Base-by-base conservation (phyloP, 1,140 invertebrate species). In the Cotesia glomerata region DNA sequence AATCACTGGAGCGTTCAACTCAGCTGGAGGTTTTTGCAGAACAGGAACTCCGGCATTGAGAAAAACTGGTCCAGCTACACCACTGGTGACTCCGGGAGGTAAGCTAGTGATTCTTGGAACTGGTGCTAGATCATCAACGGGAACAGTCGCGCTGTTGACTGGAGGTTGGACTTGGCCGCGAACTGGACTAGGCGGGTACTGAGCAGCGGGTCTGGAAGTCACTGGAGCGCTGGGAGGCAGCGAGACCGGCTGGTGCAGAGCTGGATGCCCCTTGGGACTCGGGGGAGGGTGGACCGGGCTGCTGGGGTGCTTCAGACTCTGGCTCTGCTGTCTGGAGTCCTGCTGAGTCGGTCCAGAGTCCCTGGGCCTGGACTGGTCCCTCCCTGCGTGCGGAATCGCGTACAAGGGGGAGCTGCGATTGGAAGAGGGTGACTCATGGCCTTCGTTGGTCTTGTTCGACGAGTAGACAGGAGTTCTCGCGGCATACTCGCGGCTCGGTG, bases 51-150 rank as follows among this genome's bases (percentile, higher is more conserved):
- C 82, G 11, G 84, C 80, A 73, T 82, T 84, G 13, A 86, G 76
- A 39, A 83, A 80, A 35, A 87, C 86, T 0, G 86, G 86, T 0
- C 86, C 86, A 49, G 86, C 86, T 5, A 87, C 84, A n/a, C 86
- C 86, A 65, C 85, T 86, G 1, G 86, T 87, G 9, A 87, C 86
- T 5, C 86, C 86, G 9, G 86, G 86, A 0, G 86, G 86, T 7
- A 87, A 75, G 74, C 85, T 86, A 0, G 81, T 86, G 18, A 87
- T 86, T 51, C 84, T 80, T 2, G 85, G 85, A 3, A 79, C 71
- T n/a, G 36, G 54, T 65, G 51, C 76, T 26, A 72, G 18, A 11
- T 83, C 81, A 7, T 85, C 79, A 7, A 65, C 73, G 0, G 74
- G 13, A 0, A 77, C 72, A 2, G 81, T 75, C 4, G 81, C 81